Evolutionary conservation across 2,888 invertebrate genomes (phyloP), one percentile per base, ranked within the genome.

Genomic region (Eupithecia subumbrata): DNA sequence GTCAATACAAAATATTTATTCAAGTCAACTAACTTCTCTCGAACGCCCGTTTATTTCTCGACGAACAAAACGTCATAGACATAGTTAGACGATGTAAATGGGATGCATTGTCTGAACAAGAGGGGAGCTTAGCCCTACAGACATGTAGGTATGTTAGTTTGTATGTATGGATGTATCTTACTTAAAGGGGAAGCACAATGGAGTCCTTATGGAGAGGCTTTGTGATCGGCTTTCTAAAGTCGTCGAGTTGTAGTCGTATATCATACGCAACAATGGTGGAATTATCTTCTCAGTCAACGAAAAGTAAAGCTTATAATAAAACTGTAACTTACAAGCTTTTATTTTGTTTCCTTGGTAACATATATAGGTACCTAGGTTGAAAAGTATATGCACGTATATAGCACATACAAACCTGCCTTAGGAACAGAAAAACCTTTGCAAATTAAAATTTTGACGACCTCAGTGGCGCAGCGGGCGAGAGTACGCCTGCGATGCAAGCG

Each of bases 31-130:
- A 2, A 52, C n/a, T 52, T 52, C 22, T 56, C 12, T 22, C 11
- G 0, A 25, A 25, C 12, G 12, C 12, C 12, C 60, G 25, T 5
- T 12, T 25, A 60, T 60, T 14, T 60, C 11, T 56, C 52, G 22
- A 25, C 60, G 25, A 60, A 56, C 56, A 25, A 60, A 22, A 25
- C 25, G 1, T 18, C 64, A 64, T 34, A 64, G 18, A 18, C 9
- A 16, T 30, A 60, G 60, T 14, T 63, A 22, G 30, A 30, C 16
- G 64, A 18, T 18, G 16, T 30, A 45, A 25, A 63, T 63, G 25
- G 43, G 43, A 63, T 68, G 69, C 76, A 76, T 76, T 76, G 73
- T 76, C 68, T 71, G 45, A n/a, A 40, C 34, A 25, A 71, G 76
- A 76, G 76, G 76, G 73, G 71, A 73, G 71, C 48, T 63, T 63